Percentiles rank a stretch among this genome's conserved stretches.
Conservation (phyloP, 1,140 invertebrate species). For the Stenopsyche tienmushanensis region DNA sequence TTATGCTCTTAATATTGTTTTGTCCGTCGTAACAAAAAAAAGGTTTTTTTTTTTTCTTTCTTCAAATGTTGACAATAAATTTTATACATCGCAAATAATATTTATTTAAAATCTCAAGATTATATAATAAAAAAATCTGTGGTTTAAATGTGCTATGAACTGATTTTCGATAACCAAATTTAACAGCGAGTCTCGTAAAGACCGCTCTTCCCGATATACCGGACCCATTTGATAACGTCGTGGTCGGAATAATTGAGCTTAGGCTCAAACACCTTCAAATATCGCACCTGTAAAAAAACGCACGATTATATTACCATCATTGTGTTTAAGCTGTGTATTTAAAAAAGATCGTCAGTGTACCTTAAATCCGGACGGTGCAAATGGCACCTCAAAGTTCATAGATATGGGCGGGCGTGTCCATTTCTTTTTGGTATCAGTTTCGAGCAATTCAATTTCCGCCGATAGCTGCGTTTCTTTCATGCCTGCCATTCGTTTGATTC, state of each 20-base stretch:
- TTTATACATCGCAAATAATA: no score
- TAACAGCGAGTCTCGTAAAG: conserved; percentile 99
- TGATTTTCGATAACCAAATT: conserved; percentile 37
- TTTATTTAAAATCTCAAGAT: no score
- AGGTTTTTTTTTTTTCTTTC: no score
- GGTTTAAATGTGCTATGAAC: conserved; percentile 11
- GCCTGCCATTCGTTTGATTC: conserved; percentile 99
- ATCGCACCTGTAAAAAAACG: conserved; percentile 75
- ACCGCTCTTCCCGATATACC: conserved; percentile 98
- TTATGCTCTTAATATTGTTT: no score
- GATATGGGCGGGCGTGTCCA: conserved; percentile 99
- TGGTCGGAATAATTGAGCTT: conserved; percentile 99
- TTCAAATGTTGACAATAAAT: no score
- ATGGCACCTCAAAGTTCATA: conserved; percentile 99
- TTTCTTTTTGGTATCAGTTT: conserved; percentile 99
- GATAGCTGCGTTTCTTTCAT: conserved; percentile 99
- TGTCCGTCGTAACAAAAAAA: no score
- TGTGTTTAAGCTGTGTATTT: background rate
- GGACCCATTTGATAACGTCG: conserved; percentile 99
- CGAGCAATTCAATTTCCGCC: conserved; percentile 98
- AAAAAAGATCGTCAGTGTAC: conserved; percentile 42
- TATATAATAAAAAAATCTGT: no score
- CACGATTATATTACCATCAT: conserved; percentile 1
- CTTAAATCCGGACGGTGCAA: conserved; percentile 97
- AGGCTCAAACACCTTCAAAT: conserved; percentile 99